Percentiles rank a stretch among this genome's conserved stretches.
Conservation (phyloP, 2,113 vertebrate species). For the Chamaetylas fuelleborni region DNA sequence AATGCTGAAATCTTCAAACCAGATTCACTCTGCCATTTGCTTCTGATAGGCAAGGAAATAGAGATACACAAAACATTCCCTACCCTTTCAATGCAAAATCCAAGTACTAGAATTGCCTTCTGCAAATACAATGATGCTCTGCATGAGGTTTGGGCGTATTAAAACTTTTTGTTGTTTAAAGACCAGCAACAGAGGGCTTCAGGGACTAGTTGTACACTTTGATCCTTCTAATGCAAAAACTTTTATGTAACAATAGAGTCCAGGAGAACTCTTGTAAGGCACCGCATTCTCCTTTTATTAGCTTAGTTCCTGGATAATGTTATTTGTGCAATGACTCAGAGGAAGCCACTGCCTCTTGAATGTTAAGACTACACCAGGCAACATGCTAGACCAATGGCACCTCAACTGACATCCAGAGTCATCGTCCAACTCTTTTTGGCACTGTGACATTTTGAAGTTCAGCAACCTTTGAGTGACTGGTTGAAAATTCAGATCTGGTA, state of each 20-base stretch:
- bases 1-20: background rate
- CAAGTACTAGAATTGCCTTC: background rate
- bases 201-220: background rate
- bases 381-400: fast-evolving
- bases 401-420: background rate
- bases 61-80: background rate
- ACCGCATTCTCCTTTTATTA: background rate
- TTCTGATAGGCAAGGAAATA: background rate
- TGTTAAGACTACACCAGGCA: background rate
- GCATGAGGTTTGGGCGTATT: background rate
- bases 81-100: background rate
- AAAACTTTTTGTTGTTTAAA: background rate
- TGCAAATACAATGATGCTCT: background rate
- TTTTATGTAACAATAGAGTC: background rate
- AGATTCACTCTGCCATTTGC: background rate
- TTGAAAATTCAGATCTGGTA: background rate
- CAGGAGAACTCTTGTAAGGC: background rate
- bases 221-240: background rate
- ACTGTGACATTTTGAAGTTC: background rate
- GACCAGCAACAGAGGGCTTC: background rate
- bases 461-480: background rate
- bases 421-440: background rate
- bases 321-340: background rate
- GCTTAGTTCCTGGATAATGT: background rate
- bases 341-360: background rate